Evolutionary conservation across 2,888 invertebrate genomes (phyloP).

Genomic region (Linyphia triangularis): DNA sequence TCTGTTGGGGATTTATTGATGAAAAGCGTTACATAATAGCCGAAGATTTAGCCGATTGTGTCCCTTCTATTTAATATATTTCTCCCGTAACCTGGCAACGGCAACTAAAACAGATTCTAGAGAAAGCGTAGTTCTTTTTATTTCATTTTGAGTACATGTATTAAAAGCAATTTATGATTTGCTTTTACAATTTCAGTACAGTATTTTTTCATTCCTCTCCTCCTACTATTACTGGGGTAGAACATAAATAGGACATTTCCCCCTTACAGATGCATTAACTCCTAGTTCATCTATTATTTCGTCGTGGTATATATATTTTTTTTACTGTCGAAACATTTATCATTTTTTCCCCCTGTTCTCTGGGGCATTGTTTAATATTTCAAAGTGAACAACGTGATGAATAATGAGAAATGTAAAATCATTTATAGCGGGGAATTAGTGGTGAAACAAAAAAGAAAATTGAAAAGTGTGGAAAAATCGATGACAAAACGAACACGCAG

Average conservation of each 20-base stretch:
- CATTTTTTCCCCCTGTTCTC: not conserved
- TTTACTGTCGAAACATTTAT: not conserved
- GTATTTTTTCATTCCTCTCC: not conserved
- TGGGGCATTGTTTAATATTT: constrained; percentile 70
- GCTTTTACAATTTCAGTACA: constrained; percentile 71
- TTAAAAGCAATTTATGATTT: constrained; percentile 75
- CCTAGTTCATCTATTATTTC: constrained; percentile 72
- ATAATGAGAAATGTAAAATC: constrained; percentile 63
- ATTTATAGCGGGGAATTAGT: constrained; percentile 49
- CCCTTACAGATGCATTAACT: constrained; percentile 54
- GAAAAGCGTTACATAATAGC: constrained; percentile 74
- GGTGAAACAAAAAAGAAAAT: not conserved
- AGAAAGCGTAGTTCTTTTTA: constrained; percentile 47
- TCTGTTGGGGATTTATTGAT: constrained; percentile 71
- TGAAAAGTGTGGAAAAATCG: not conserved
- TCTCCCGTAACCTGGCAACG: constrained; percentile 57
- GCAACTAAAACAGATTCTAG: constrained; percentile 68
- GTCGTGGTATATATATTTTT: constrained; percentile 47
- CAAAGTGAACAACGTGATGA: constrained; percentile 46
- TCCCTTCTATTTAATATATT: constrained; percentile 62
- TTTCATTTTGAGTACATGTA: constrained; percentile 69
- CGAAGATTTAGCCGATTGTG: constrained; percentile 69
- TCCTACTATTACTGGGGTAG: constrained; percentile 9
- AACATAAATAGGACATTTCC: constrained; percentile 70
- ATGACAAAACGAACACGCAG: not conserved